phyloP scores from a whole-genome alignment of 2,888 invertebrate species.

The Leucozona laternaria region DNA sequence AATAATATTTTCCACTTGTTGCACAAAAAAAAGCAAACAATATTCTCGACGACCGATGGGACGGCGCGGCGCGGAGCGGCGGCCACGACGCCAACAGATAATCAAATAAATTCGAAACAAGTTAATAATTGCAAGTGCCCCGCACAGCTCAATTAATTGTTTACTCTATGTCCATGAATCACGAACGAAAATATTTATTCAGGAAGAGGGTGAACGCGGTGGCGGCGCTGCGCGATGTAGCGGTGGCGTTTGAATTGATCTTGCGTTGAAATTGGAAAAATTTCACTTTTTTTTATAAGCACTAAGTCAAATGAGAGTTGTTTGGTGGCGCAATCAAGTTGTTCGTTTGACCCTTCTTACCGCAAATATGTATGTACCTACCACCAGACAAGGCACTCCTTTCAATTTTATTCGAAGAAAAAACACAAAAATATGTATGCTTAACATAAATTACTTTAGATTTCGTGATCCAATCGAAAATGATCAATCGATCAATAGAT shows the following conservation, averaged over 20 bases:
- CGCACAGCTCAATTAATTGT: constrained; percentile 27
- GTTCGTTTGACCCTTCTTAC: constrained; percentile 14
- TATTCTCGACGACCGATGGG: neutral
- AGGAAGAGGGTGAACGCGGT: too few species aligned
- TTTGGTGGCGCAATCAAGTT: constrained; percentile 8
- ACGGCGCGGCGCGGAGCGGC: too few species aligned
- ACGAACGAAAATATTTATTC: constrained; percentile 33
- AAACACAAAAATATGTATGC: constrained; percentile 23
- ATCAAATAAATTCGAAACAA: constrained; percentile 51
- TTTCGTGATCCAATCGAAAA: constrained; percentile 67
- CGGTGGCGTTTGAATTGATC: neutral
- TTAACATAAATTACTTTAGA: constrained; percentile 58
- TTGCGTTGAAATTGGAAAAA: constrained; percentile 28
- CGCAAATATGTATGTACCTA: too few species aligned
- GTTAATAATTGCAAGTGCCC: constrained; percentile 53
- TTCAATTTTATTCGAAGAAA: constrained; percentile 52
- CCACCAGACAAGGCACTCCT: constrained; percentile 21
- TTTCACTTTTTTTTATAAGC: constrained; percentile 59
- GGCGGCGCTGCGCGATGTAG: too few species aligned
- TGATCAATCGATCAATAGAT: constrained; percentile 32
- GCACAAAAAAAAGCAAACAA: constrained; percentile 9
- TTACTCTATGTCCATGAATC: constrained; percentile 54
- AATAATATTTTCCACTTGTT: neutral
- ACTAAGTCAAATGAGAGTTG: constrained; percentile 32
- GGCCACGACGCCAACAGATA: constrained; percentile 40